These are phyloP conservation scores for Callinectes sapidus DNA, from an alignment of 2,888 invertebrate genomes.

Conservation along the genomic window DNA sequence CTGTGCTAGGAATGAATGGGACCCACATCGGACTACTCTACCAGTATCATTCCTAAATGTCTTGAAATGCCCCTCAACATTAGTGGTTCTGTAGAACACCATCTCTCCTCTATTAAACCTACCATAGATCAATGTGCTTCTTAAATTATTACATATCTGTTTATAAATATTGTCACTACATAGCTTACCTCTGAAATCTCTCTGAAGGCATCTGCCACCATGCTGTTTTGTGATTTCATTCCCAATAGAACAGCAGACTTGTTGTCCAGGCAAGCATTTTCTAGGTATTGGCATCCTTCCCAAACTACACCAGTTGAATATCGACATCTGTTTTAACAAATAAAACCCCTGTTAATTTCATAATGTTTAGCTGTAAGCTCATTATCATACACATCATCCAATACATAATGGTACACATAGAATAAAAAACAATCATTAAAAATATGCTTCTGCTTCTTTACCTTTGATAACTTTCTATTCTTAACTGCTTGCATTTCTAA, in stretches of 20 bases:
- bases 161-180: neutral
- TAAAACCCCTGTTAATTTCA: conserved; percentile 9
- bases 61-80: no score
- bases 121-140: neutral
- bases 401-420: no score
- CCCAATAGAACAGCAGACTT: conserved; percentile 52
- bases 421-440: neutral
- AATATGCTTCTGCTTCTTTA: no score
- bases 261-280: conserved; percentile 46
- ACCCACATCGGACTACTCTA: no score
- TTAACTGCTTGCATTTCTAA: no score
- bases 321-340: conserved; percentile 43
- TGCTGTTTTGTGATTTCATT: conserved; percentile 47
- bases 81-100: no score
- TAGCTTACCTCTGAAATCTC: conserved; percentile 60
- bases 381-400: neutral
- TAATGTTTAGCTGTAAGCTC: neutral
- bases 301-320: conserved; percentile 62
- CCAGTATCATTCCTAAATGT: no score
- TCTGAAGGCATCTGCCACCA: conserved; percentile 60
- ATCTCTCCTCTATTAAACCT: neutral
- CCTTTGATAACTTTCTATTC: no score
- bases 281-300: conserved; percentile 53
- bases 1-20: no score
- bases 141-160: neutral